Conservation (phyloP, 2,113 vertebrate genomes). For the Amphiprion ocellaris region DNA sequence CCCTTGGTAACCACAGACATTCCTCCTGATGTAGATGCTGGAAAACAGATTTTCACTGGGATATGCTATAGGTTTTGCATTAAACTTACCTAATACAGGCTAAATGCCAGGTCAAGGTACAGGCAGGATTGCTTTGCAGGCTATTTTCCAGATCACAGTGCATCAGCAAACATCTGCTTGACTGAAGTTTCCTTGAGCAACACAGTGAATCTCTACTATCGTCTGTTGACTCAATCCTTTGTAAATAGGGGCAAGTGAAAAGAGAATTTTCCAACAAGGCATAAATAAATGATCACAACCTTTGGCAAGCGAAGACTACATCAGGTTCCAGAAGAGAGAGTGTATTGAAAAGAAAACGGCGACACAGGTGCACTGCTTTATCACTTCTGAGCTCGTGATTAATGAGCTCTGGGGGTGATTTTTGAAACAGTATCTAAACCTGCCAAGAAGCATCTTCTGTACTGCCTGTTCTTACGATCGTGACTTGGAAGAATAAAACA, state of each 20-base stretch:
- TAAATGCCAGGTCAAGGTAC: slow-evolving; percentile 1
- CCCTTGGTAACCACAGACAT: background rate
- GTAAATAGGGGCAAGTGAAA: slow-evolving; percentile 51
- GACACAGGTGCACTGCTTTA: slow-evolving; percentile 26
- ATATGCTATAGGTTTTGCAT: background rate
- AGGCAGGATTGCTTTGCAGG: background rate
- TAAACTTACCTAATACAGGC: background rate
- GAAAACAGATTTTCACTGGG: background rate
- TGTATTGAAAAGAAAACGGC: slow-evolving; percentile 44
- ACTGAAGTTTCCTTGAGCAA: slow-evolving; percentile 7
- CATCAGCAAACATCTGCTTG: slow-evolving; percentile 15
- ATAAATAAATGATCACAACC: slow-evolving; percentile 68
- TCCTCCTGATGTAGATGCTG: background rate
- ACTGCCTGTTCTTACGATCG: background rate
- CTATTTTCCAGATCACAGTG: background rate
- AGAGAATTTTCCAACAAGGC: slow-evolving; percentile 55
- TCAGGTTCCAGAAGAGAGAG: slow-evolving; percentile 45
- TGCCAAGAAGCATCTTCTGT: slow-evolving; percentile 51
- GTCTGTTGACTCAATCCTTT: slow-evolving; percentile 33
- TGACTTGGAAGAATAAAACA: slow-evolving; percentile 37
- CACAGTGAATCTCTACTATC: slow-evolving; percentile 20
- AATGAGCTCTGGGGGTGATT: slow-evolving; percentile 46
- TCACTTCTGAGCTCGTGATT: slow-evolving; percentile 43
- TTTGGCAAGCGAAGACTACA: slow-evolving; percentile 26
- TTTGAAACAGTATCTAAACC: slow-evolving; percentile 42